Percentiles rank a stretch among this genome's conserved stretches.
Evolutionary conservation across 2,888 invertebrate species (phyloP).

Genomic region (Zygogramma bicolorata): DNA sequence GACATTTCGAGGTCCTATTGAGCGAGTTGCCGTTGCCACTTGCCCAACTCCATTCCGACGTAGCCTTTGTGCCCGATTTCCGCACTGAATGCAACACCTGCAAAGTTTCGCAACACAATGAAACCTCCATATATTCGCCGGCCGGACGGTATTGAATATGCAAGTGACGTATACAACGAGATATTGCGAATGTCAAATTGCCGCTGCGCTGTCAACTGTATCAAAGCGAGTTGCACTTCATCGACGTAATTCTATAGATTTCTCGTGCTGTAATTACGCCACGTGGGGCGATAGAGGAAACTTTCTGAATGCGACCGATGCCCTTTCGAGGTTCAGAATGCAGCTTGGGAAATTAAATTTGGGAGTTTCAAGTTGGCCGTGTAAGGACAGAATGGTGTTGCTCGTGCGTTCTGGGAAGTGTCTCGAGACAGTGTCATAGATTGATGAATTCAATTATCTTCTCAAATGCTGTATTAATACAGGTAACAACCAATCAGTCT

Average conservation of each 20-base stretch:
- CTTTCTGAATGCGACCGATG: slow-evolving; percentile 5
- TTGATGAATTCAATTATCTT: neutral
- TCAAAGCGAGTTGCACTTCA: slow-evolving; percentile 45
- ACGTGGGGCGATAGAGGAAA: slow-evolving; percentile 24
- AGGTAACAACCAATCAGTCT: too few species aligned
- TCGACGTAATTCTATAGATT: slow-evolving; percentile 42
- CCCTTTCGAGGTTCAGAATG: slow-evolving; percentile 11
- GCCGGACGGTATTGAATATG: slow-evolving; percentile 54
- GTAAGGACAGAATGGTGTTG: neutral
- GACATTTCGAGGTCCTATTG: slow-evolving; percentile 51
- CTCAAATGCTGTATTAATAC: too few species aligned
- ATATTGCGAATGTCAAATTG: slow-evolving; percentile 58
- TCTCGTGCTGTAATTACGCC: slow-evolving; percentile 39
- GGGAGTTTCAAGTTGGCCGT: neutral
- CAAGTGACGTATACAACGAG: slow-evolving; percentile 55
- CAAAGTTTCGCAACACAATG: slow-evolving; percentile 55
- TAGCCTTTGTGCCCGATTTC: slow-evolving; percentile 51
- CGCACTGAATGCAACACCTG: slow-evolving; percentile 56
- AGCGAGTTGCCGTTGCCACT: slow-evolving; percentile 37
- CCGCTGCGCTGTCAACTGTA: slow-evolving; percentile 46
- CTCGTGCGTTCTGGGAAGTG: neutral
- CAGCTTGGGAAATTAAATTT: slow-evolving; percentile 14
- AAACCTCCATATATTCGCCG: slow-evolving; percentile 35
- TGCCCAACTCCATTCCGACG: slow-evolving; percentile 47
- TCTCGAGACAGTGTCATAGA: neutral